A percentile compares a stretch with the other conserved stretches of the same genome.
Evolutionary conservation across 2,888 invertebrate genomes (phyloP).

Genomic region (Euplagia quadripunctaria): DNA sequence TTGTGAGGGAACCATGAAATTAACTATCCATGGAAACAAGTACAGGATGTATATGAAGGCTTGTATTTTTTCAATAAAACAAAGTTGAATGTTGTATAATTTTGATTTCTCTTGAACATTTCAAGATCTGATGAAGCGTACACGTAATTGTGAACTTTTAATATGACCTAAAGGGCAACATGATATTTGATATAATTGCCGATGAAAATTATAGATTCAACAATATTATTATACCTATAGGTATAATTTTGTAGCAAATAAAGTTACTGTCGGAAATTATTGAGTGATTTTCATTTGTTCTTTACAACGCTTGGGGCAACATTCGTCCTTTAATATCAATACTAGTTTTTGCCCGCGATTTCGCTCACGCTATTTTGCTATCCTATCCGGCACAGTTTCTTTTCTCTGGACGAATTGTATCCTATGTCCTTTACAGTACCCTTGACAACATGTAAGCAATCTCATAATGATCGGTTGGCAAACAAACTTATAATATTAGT

Average conservation of each 20-base stretch:
- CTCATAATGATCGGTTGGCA: no score
- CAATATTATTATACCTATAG: slow-evolving; percentile 22
- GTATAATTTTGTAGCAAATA: slow-evolving; percentile 33
- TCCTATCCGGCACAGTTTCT: no score
- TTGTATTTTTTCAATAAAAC: not conserved
- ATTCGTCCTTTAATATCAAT: slow-evolving; percentile 11
- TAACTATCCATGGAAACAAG: not conserved
- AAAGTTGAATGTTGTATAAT: not conserved
- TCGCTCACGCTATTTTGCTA: no score
- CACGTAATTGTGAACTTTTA: slow-evolving; percentile 23
- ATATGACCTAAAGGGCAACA: slow-evolving; percentile 32
- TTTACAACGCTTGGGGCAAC: slow-evolving; percentile 11
- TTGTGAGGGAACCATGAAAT: not conserved
- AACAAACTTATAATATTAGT: no score
- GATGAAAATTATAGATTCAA: slow-evolving; percentile 41
- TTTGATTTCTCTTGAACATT: slow-evolving; percentile 1
- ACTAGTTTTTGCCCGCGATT: no score
- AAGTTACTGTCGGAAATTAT: slow-evolving; percentile 32
- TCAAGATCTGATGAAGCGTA: slow-evolving; percentile 18
- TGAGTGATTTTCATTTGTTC: slow-evolving; percentile 17
- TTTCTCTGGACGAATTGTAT: no score
- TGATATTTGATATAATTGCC: slow-evolving; percentile 42
- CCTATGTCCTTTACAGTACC: no score
- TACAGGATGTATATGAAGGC: not conserved
- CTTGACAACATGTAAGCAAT: no score